Evolutionary conservation across 2,113 vertebrate genomes (phyloP), one percentile per base, ranked within the genome.

Genomic region (Hippocampus barbouri): DNA sequence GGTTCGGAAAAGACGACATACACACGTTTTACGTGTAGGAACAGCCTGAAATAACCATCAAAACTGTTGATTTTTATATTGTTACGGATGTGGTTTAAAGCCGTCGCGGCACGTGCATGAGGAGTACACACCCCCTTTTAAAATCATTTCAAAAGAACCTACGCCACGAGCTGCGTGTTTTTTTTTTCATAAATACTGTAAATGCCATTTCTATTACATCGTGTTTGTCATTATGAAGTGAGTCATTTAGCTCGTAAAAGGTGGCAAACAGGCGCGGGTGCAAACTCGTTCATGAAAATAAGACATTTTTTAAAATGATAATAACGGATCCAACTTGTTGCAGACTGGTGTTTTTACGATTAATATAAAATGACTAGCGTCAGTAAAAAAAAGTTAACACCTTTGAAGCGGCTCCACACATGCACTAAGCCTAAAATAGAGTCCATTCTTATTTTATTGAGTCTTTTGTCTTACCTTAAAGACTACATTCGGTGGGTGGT

Each of bases 11-110:
- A 20, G 5, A 27, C 27, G 27, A 61, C 59, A 18, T 30, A 3
- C 8, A 18, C 59, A 8, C 27, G 15, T 2, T 18, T 61, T 57
- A 61, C 64, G 67, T 77, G 54, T 49, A 45, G 70, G 68, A 72
- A 38, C 1, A 20, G 10, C 16, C 8, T 3, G 3, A 18, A 61
- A 9, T 34, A 16, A 30, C 59, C 2, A 34, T 59, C 7, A 34
- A 34, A 20, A 2, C 15, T 34, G 16, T 38, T 2, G 27, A 18
- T 34, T 61, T 38, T 20, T 1, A 30, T 9, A 61, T 18, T 11
- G 15, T 61, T 34, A 2, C 12, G 8, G 53, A 56, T 10, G 11
- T 27, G 8, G 27, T 8, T 61, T 34, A 16, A 59, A 34, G 27
- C 59, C 27, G 27, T 61, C 15, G 15, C 27, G 27, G 27, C 53